Evolutionary conservation across 2,888 invertebrate genomes (phyloP).

Genomic region (Drosophila koepferae): DNA sequence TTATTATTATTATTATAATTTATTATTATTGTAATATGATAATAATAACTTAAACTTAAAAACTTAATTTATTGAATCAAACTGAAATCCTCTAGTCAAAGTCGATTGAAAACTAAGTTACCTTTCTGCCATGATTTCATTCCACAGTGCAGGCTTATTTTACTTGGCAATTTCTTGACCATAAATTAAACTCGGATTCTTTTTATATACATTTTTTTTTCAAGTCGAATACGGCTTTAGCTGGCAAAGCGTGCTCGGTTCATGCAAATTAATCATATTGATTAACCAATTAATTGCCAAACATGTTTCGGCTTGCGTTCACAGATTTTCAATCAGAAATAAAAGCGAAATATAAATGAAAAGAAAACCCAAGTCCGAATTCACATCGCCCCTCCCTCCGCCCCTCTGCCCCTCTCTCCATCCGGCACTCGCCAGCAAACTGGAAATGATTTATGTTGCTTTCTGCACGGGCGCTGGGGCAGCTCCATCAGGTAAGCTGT

Average conservation of each 20-base stretch:
- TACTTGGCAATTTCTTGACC: slow-evolving; percentile 30
- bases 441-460: slow-evolving; percentile 74
- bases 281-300: slow-evolving; percentile 77
- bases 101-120: not conserved
- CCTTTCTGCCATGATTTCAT: not conserved
- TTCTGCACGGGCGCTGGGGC: slow-evolving; percentile 22
- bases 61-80: not conserved
- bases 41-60: too few species aligned
- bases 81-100: not conserved
- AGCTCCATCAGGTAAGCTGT: slow-evolving; percentile 7
- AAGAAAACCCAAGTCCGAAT: slow-evolving; percentile 21
- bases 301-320: slow-evolving; percentile 65
- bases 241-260: slow-evolving; percentile 58
- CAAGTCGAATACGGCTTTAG: slow-evolving; percentile 11
- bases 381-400: not conserved
- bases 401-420: not conserved
- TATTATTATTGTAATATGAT: too few species aligned
- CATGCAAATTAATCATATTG: slow-evolving; percentile 77
- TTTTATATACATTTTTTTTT: not conserved
- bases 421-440: slow-evolving; percentile 32
- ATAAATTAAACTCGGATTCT: slow-evolving; percentile 21
- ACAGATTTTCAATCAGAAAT: slow-evolving; percentile 72
- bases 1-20: too few species aligned
- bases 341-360: slow-evolving; percentile 65
- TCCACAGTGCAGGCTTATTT: slow-evolving; percentile 26